Base-by-base conservation (phyloP, 2,888 invertebrate species). In the Saturnia japonica region DNA sequence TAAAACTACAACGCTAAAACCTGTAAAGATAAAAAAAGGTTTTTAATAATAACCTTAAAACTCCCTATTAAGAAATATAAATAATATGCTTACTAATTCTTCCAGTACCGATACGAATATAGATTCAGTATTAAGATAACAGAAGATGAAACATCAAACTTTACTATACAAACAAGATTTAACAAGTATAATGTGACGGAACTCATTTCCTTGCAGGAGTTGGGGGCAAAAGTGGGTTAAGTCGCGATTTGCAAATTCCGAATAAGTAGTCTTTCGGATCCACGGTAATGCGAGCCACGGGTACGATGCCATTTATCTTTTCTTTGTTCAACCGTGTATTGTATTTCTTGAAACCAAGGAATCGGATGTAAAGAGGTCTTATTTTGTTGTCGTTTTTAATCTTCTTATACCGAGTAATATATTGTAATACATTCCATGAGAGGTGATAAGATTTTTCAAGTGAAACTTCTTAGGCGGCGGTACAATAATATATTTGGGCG, bases 241-340 rank as follows among this genome's bases (percentile, higher is more conserved):
- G 80, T 76, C 77, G 74, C 80, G 83, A 84, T 85, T 85, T 83
- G 76, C 78, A 80, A 79, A 81, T 80, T 72, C 73, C 74, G 70
- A 78, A 75, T 78, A 76, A 72, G 77, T 74, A 77, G 73, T 73
- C 70, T 73, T 78, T 75, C 51, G 71, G 75, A 73, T 73, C 72
- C 70, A 16, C 69, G 72, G 80, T 79, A 80, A 80, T 72, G 70
- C 73, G 72, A 80, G 68, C 70, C 67, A 70, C 73, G 75, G 73
- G 72, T 73, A 74, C 54, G 62, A 22, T 51, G 71, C 70, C 76
- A 74, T 79, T 76, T 76, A 70, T 77, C 74, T 77, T 75, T 68
- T 69, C 70, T 74, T 74, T 68, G 57, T 54, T 72, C 71, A 72
- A 67, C 68, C 69, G 68, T 74, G 70, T 71, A 71, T 74, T 70